These are phyloP conservation scores for Sparidentex hasta DNA, from an alignment of 2,797 vertebrate genomes.

Conservation along the genomic window DNA sequence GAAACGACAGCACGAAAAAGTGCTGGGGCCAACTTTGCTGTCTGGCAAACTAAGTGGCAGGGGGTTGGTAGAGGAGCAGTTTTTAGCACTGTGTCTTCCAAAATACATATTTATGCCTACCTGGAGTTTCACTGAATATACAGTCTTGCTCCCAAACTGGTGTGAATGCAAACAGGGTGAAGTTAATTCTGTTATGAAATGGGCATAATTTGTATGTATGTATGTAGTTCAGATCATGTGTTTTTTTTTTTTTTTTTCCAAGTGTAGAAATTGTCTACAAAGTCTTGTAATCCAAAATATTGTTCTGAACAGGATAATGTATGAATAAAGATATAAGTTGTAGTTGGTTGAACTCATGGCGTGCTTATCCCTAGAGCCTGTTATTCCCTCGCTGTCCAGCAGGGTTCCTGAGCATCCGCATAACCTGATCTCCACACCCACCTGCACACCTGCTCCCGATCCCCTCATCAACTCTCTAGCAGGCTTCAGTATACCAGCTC, in stretches of 20 bases:
- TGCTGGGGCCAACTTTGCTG: constrained; percentile 16
- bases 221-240: no score
- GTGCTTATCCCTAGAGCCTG: not conserved
- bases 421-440: not conserved
- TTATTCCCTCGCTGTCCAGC: not conserved
- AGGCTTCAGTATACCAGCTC: not conserved
- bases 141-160: constrained; percentile 4
- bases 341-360: no score
- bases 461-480: not conserved
- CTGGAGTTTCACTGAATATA: constrained; percentile 26
- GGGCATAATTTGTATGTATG: not conserved
- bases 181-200: not conserved
- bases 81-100: constrained; percentile 14
- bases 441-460: not conserved
- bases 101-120: constrained; percentile 57
- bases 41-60: constrained; percentile 24
- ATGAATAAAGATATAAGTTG: no score
- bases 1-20: constrained; percentile 12
- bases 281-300: no score
- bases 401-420: not conserved
- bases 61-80: constrained; percentile 16
- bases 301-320: no score
- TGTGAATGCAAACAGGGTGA: constrained; percentile 32
- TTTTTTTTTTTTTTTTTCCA: no score
- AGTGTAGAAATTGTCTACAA: no score